phyloP scores from a whole-genome alignment of 2,888 invertebrate species.

The Antitype chi region DNA sequence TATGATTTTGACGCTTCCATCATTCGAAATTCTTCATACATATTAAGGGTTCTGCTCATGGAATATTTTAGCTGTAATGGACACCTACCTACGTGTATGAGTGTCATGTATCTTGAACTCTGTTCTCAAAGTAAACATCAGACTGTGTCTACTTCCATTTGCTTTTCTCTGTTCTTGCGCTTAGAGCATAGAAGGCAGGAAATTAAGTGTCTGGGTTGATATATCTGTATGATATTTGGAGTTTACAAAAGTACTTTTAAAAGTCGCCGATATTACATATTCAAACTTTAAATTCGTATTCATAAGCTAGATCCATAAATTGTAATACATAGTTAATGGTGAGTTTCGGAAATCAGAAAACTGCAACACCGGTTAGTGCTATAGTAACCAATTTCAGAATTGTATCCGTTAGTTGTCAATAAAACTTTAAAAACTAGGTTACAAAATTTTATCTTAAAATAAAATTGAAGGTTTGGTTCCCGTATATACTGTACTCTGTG shows the following conservation, averaged over 20 bases:
- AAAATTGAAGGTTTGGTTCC: not conserved
- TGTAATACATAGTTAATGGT: not conserved
- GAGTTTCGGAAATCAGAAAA: not conserved
- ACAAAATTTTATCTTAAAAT: not conserved
- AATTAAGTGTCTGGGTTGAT: slow-evolving; percentile 14
- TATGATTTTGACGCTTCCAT: slow-evolving; percentile 23
- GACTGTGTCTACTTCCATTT: slow-evolving; percentile 69
- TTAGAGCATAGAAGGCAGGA: slow-evolving; percentile 44
- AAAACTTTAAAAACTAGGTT: not conserved
- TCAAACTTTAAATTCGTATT: not conserved
- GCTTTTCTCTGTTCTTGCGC: slow-evolving; percentile 59
- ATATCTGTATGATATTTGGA: not conserved
- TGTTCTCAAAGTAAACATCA: slow-evolving; percentile 69
- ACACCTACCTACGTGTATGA: slow-evolving; percentile 38
- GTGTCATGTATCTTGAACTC: slow-evolving; percentile 53
- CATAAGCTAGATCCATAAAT: too few species aligned
- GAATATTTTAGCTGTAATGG: slow-evolving; percentile 57
- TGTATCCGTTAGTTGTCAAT: not conserved
- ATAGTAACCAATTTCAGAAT: not conserved
- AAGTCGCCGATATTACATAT: not conserved
- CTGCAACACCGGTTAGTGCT: not conserved
- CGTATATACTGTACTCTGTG: not conserved
- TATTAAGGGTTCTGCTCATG: slow-evolving; percentile 23
- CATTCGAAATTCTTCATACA: slow-evolving; percentile 42
- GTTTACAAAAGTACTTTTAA: too few species aligned